phyloP scores from a whole-genome alignment of 2,113 vertebrate species.

The Willisornis vidua region DNA sequence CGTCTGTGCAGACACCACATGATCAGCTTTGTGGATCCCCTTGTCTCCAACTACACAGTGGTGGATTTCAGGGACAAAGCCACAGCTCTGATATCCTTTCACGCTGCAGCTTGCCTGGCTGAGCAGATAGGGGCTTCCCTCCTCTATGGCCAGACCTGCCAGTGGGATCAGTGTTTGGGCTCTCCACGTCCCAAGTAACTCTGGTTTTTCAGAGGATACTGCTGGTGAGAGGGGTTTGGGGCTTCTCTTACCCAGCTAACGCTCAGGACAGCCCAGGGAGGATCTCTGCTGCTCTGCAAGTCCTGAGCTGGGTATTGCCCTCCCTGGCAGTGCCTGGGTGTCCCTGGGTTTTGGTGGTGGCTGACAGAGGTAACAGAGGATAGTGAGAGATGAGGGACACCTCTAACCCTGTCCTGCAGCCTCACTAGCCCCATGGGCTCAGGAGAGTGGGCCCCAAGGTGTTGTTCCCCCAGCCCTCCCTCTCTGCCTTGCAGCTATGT shows the following conservation, averaged over 20 bases:
- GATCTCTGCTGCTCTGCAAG: background rate
- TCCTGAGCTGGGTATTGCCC: background rate
- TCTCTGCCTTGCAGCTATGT: background rate
- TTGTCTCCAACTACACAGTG: slow-evolving; percentile 88
- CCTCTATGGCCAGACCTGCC: background rate
- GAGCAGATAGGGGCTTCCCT: background rate
- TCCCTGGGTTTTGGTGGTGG: background rate
- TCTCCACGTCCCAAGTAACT: background rate
- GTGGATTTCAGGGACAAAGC: slow-evolving; percentile 96
- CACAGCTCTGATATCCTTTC: slow-evolving; percentile 89
- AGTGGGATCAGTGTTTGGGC: background rate
- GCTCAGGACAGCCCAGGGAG: background rate
- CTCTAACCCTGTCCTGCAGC: background rate
- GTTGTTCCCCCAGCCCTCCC: background rate
- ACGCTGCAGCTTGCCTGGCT: background rate
- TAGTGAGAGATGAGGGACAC: background rate
- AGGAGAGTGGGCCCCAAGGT: background rate
- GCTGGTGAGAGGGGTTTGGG: background rate
- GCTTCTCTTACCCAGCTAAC: background rate
- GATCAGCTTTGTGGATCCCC: slow-evolving; percentile 95
- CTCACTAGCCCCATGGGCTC: background rate
- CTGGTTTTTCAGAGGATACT: background rate
- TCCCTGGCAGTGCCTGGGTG: background rate
- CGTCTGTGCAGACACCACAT: slow-evolving; percentile 92
- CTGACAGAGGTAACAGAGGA: background rate